Evolutionary conservation across 2,888 invertebrate species (phyloP), one percentile per base, ranked within the genome.

Genomic region (Caenorhabditis wallacei): DNA sequence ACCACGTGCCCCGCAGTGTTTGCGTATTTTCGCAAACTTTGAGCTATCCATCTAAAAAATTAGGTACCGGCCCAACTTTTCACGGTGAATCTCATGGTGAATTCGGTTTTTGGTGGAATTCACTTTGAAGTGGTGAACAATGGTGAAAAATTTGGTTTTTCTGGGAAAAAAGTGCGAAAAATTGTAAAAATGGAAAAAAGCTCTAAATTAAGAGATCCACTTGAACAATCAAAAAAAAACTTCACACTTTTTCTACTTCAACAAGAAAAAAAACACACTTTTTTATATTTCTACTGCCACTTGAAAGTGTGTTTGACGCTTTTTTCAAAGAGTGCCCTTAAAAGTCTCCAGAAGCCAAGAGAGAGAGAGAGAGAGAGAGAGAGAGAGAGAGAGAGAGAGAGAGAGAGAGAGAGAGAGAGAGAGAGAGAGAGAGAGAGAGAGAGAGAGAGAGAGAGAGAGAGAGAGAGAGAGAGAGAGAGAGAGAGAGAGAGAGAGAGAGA

Each of bases 201-300:
- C 37, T 20, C n/a, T 20, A 40, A 59, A 40, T 30, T 30, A 8
- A 30, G 30, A 30, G 46, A 30, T 16, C 64, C 51, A 51, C 64
- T 64, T 48, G 64, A 64, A 26, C 18, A 64, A 64, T 64, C 64
- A 64, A 35, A 64, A 48, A 64, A 46, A 22, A 43, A 43, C n/a
- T 22, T 8, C 16, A 54, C 8, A 35, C 30, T 30, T 30, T 30
- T 30, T 30, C 30, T 30, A 30, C 30, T 30, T 30, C 30, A 30
- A 8, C 3, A 30, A 8, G 30, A 30, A 30, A 30, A 30, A 30
- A 30, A 30, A 8, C 8, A 8, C n/a, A n/a, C n/a, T 30, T 30
- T 30, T 30, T 8, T 30, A 3, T 30, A 3, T 30, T 8, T 30
- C 30, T 30, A 3, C 8, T 8, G 8, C 24, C 48, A 46, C 64